A percentile compares a stretch with the other conserved stretches of the same genome.
Conservation (phyloP, 92 coral and sea anemone genomes). For the Umimayanthus kanabou region DNA sequence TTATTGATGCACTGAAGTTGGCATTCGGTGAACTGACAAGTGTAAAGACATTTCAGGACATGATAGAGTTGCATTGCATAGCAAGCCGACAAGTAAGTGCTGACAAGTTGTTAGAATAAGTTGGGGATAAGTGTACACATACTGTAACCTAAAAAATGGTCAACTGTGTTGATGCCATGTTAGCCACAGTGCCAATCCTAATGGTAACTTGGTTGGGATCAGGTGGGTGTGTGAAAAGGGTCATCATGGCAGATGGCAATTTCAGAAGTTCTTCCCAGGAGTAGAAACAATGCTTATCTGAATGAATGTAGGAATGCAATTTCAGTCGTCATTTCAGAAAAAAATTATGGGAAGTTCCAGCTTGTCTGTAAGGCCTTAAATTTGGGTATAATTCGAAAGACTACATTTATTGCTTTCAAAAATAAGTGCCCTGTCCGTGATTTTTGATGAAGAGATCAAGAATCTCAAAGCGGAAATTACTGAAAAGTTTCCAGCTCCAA, state of each 20-base stretch:
- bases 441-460: neutral
- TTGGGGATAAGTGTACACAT: slow-evolving; percentile 33
- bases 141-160: neutral
- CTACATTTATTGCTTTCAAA: slow-evolving; percentile 32
- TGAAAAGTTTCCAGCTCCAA: too few relatives aligned
- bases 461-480: too few relatives aligned
- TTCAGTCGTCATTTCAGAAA: slow-evolving; percentile 51
- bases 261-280: slow-evolving; percentile 48
- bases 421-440: slow-evolving; percentile 42
- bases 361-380: slow-evolving; percentile 51
- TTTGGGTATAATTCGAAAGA: slow-evolving; percentile 16
- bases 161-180: slow-evolving; percentile 17
- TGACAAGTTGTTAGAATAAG: slow-evolving; percentile 47
- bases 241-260: slow-evolving; percentile 50
- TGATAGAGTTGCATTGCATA: slow-evolving; percentile 3
- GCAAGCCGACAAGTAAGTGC: slow-evolving; percentile 29
- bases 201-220: slow-evolving; percentile 33
- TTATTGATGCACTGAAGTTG: slow-evolving; percentile 7
- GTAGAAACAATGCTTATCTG: slow-evolving; percentile 7
- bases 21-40: slow-evolving; percentile 30
- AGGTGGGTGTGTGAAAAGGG: slow-evolving; percentile 37
- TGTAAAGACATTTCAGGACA: slow-evolving; percentile 6
- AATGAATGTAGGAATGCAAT: slow-evolving; percentile 36
- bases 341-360: slow-evolving; percentile 51
- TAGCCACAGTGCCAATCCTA: neutral